Conservation (phyloP, 2,888 invertebrate species). For the Drosophila demipolita region DNA sequence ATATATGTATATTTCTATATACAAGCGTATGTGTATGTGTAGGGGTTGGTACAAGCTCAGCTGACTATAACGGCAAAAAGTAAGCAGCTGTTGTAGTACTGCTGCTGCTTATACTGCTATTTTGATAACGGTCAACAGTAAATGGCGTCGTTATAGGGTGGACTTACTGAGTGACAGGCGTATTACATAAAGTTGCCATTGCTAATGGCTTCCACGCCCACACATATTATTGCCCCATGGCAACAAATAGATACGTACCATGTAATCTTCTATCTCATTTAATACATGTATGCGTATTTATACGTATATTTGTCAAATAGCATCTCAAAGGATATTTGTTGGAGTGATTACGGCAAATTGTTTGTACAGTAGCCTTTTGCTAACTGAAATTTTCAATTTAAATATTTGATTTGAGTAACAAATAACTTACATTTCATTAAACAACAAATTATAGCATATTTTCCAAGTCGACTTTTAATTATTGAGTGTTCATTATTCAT, state of each 20-base stretch:
- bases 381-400: not conserved
- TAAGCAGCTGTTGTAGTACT: slow-evolving; percentile 64
- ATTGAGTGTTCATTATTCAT: not conserved
- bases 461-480: not conserved
- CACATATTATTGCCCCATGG: slow-evolving; percentile 40
- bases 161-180: slow-evolving; percentile 14
- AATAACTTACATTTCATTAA: not conserved
- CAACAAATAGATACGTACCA: slow-evolving; percentile 31
- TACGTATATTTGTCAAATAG: slow-evolving; percentile 44
- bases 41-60: slow-evolving; percentile 54
- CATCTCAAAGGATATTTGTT: slow-evolving; percentile 65
- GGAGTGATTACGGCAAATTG: slow-evolving; percentile 28
- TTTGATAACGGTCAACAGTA: slow-evolving; percentile 66
- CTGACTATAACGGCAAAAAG: slow-evolving; percentile 53
- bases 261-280: slow-evolving; percentile 19
- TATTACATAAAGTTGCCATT: slow-evolving; percentile 63
- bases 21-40: slow-evolving; percentile 5
- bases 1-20: slow-evolving; percentile 2
- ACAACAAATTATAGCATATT: not conserved
- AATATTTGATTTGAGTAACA: not conserved
- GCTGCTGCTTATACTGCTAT: slow-evolving; percentile 35
- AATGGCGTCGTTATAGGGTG: slow-evolving; percentile 47
- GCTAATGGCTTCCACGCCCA: slow-evolving; percentile 44
- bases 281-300: slow-evolving; percentile 8
- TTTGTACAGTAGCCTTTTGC: not conserved